A percentile compares a stretch with the other conserved stretches of the same genome.
Evolutionary conservation across 23 tunicate genomes (phyloP).

Genomic region (Ciona savignyi): DNA sequence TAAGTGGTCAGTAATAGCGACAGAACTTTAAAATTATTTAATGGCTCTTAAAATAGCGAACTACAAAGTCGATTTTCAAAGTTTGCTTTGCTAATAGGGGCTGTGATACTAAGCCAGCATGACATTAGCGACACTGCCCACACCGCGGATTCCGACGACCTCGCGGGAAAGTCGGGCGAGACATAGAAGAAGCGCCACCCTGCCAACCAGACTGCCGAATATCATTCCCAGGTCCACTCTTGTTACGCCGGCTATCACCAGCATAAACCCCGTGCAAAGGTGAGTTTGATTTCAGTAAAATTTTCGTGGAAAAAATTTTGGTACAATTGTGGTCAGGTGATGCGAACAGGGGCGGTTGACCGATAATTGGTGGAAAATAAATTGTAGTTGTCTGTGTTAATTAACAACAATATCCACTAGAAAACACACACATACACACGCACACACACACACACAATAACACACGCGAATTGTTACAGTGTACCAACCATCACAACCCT

Average conservation of each 20-base stretch:
- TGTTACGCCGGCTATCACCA: slow-evolving; percentile 42
- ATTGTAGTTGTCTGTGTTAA: no score
- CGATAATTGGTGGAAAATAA: neutral
- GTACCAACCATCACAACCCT: no score
- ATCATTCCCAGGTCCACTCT: slow-evolving; percentile 66
- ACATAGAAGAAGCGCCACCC: slow-evolving; percentile 59
- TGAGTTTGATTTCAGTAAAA: slow-evolving; percentile 17
- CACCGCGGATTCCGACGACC: slow-evolving; percentile 4
- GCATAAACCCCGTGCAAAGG: slow-evolving; percentile 70
- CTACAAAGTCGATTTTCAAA: neutral
- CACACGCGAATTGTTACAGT: no score
- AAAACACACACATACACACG: no score
- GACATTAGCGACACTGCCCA: slow-evolving; percentile 47
- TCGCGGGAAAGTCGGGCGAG: slow-evolving; percentile 50
- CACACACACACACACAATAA: no score
- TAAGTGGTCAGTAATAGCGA: no score
- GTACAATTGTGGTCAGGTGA: no score
- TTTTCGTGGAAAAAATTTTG: no score
- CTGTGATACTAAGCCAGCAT: neutral
- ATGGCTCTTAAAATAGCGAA: no score
- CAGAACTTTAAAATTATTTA: no score
- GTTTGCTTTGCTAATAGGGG: slow-evolving; percentile 1
- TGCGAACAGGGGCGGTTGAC: neutral
- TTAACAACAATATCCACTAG: no score
- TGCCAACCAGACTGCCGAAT: slow-evolving; percentile 65